Evolutionary conservation across 2,888 invertebrate species (phyloP).

Genomic region (Rhagonycha fulva): DNA sequence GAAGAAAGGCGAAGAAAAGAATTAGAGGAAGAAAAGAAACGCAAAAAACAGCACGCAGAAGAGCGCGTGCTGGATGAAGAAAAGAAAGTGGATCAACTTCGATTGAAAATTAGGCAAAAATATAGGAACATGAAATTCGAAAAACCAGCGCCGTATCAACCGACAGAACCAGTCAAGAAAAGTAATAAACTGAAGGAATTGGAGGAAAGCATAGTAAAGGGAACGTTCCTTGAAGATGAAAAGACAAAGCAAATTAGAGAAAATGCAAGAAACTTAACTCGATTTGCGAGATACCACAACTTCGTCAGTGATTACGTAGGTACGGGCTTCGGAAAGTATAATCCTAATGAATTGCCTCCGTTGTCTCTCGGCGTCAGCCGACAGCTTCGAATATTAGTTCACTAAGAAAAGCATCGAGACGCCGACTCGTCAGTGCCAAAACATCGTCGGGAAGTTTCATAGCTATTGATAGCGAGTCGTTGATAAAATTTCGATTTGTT

Average conservation of each 20-base stretch:
- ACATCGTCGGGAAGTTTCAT: slow-evolving; percentile 7
- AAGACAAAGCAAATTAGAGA: slow-evolving; percentile 51
- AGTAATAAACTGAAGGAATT: slow-evolving; percentile 49
- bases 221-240: slow-evolving; percentile 53
- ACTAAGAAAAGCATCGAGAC: slow-evolving; percentile 22
- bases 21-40: slow-evolving; percentile 50
- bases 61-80: slow-evolving; percentile 49
- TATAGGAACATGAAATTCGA: slow-evolving; percentile 48
- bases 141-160: slow-evolving; percentile 46
- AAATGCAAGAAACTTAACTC: slow-evolving; percentile 41
- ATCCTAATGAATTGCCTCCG: slow-evolving; percentile 17
- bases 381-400: slow-evolving; percentile 18
- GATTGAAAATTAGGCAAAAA: slow-evolving; percentile 49
- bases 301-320: slow-evolving; percentile 19
- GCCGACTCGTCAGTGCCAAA: slow-evolving; percentile 22
- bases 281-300: not conserved
- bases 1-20: slow-evolving; percentile 36
- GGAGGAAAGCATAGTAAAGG: slow-evolving; percentile 49
- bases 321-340: slow-evolving; percentile 22
- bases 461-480: not conserved
- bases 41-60: slow-evolving; percentile 46
- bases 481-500: slow-evolving; percentile 2
- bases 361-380: slow-evolving; percentile 20
- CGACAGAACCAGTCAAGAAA: slow-evolving; percentile 50
- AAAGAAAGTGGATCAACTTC: slow-evolving; percentile 46